A percentile compares a stretch with the other conserved stretches of the same genome.
Evolutionary conservation across 1,140 invertebrate genomes (phyloP).

Genomic region (Aphaenogaster floridana): DNA sequence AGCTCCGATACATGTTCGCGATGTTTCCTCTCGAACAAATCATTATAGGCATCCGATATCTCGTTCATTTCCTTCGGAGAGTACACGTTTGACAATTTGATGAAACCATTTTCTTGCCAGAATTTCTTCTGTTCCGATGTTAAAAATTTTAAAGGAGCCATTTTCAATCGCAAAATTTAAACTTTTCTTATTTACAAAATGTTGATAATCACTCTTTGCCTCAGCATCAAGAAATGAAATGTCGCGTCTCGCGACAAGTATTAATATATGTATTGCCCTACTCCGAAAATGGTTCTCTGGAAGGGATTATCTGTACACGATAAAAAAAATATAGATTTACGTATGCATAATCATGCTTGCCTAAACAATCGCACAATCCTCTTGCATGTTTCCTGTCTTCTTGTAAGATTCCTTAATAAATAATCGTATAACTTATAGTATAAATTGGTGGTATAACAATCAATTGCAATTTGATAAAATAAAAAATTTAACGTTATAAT

Average conservation of each 20-base stretch:
- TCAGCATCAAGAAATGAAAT: not conserved
- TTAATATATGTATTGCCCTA: slow-evolving; percentile 42
- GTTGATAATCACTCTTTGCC: not conserved
- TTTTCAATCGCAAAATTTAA: slow-evolving; percentile 54
- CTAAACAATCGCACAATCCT: not conserved
- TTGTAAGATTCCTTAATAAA: not conserved
- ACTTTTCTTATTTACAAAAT: not conserved
- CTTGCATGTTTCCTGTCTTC: not conserved
- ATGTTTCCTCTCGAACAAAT: slow-evolving; percentile 85
- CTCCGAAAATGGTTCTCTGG: slow-evolving; percentile 3
- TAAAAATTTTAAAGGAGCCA: slow-evolving; percentile 82
- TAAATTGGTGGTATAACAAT: too few relatives aligned
- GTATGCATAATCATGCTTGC: not conserved
- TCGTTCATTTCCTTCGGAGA: slow-evolving; percentile 85
- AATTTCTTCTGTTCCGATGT: slow-evolving; percentile 85
- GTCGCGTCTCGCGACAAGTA: not conserved
- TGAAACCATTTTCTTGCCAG: slow-evolving; percentile 87
- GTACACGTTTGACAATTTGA: slow-evolving; percentile 86
- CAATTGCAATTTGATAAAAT: not conserved
- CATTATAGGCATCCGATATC: slow-evolving; percentile 85
- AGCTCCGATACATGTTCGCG: slow-evolving; percentile 79
- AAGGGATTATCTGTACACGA: slow-evolving; percentile 20
- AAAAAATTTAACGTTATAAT: slow-evolving; percentile 43
- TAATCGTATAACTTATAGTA: not conserved
- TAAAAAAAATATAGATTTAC: not conserved